A percentile compares a stretch with the other conserved stretches of the same genome.
Evolutionary conservation across 64 coral and sea anemone species (phyloP).

Genomic region (Platygyra sinensis): DNA sequence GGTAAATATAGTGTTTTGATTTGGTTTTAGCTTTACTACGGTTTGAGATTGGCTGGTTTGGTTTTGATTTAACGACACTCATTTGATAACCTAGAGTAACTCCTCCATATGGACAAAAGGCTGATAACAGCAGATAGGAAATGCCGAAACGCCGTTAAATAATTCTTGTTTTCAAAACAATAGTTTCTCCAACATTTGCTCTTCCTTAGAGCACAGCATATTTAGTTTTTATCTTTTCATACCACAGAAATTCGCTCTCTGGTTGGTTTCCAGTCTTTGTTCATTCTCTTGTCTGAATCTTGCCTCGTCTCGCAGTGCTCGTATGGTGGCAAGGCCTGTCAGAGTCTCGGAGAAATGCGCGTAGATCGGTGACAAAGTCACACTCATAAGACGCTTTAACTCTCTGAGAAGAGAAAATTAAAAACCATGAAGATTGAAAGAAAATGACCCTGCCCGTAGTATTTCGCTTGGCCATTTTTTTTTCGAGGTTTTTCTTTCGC

Average conservation of each 20-base stretch:
- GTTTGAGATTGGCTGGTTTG: background rate
- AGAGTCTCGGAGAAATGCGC: conserved; percentile 97
- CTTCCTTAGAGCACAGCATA: background rate
- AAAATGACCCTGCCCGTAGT: too few species aligned
- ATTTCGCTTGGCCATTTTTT: too few species aligned
- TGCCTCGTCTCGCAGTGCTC: conserved; percentile 77
- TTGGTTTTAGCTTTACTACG: too few species aligned
- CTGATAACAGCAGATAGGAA: too few species aligned
- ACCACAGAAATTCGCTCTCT: conserved; percentile 93
- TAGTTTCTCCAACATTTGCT: too few species aligned
- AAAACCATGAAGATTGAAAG: too few species aligned
- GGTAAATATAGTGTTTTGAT: too few species aligned
- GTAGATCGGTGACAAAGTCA: conserved; percentile 90
- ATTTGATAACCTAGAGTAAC: background rate
- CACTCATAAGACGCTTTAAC: conserved; percentile 91
- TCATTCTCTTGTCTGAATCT: conserved; percentile 82
- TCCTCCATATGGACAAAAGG: too few species aligned
- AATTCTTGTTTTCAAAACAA: too few species aligned
- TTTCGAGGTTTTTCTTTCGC: too few species aligned
- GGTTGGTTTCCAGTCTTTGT: conserved; percentile 79
- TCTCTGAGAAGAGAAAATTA: conserved; percentile 51
- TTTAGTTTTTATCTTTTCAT: background rate
- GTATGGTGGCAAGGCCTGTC: conserved; percentile 84
- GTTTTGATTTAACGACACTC: background rate
- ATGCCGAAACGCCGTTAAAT: too few species aligned